A percentile compares a stretch with the other conserved stretches of the same genome.
Conservation (phyloP, 2,888 invertebrate species). For the Serripes groenlandicus region DNA sequence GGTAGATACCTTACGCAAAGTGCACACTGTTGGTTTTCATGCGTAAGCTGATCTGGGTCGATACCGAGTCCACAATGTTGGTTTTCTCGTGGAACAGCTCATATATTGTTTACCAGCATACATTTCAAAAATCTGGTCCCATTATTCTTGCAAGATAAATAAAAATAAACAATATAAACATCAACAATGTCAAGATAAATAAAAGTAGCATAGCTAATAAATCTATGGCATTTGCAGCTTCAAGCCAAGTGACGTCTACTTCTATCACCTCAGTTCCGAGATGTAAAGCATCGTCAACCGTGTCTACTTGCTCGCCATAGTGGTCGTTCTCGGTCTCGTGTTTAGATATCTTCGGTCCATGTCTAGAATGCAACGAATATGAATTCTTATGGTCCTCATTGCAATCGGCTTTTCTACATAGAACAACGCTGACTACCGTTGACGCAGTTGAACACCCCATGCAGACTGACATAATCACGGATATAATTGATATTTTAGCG, state of each 20-base stretch:
- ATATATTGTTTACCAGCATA: too few species aligned
- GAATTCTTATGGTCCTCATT: background rate
- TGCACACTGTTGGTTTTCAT: too few species aligned
- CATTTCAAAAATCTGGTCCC: too few species aligned
- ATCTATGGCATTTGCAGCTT: conserved; percentile 1
- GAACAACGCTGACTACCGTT: conserved; percentile 17
- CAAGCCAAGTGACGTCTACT: conserved; percentile 14
- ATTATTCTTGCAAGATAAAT: too few species aligned
- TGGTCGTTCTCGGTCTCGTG: background rate
- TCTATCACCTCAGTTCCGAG: background rate
- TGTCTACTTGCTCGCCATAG: background rate
- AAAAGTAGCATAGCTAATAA: background rate
- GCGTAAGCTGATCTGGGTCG: too few species aligned
- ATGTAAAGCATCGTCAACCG: background rate
- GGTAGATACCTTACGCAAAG: too few species aligned
- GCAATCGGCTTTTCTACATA: conserved; percentile 5
- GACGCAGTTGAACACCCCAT: background rate
- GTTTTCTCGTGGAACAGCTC: too few species aligned
- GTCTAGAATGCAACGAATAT: background rate
- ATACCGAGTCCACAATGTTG: too few species aligned
- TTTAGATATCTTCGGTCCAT: background rate
- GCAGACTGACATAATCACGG: conserved; percentile 1
- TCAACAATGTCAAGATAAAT: too few species aligned
- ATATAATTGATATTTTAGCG: conserved; percentile 20
- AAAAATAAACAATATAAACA: too few species aligned